Evolutionary conservation across 2,113 vertebrate genomes (phyloP).

Genomic region (Siniperca knerii): DNA sequence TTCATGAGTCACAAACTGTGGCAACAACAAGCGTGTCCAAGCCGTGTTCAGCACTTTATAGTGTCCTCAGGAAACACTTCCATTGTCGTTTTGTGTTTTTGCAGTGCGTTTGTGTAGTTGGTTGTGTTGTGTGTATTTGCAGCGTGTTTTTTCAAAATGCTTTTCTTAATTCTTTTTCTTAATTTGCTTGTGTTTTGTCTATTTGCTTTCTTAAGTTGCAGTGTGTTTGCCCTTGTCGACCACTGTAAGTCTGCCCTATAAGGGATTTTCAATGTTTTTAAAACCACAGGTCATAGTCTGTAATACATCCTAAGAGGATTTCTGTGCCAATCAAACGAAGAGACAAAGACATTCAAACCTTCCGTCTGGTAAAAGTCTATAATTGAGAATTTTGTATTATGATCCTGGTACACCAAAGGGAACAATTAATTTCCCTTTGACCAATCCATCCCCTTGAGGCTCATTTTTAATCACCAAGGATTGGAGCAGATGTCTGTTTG

Average conservation of each 20-base stretch:
- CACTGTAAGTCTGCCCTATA: not conserved
- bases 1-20: no score
- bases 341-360: constrained; percentile 2
- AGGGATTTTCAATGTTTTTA: not conserved
- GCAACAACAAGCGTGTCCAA: no score
- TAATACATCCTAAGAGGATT: not conserved
- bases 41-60: no score
- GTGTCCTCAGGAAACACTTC: no score
- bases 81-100: no score
- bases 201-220: no score
- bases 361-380: constrained; percentile 38
- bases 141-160: no score
- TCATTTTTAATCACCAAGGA: constrained; percentile 54
- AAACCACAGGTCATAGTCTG: not conserved
- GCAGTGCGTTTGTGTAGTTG: no score
- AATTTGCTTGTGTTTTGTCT: no score
- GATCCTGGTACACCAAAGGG: constrained; percentile 12
- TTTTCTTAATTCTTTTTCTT: no score
- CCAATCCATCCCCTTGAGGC: constrained; percentile 32
- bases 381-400: constrained; percentile 15
- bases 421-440: constrained; percentile 56
- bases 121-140: no score
- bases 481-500: constrained; percentile 61
- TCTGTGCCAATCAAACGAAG: constrained; percentile 4
- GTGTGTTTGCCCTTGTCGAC: no score